Evolutionary conservation across 35 echinoderm and acorn worm genomes (phyloP).

Genomic region (Holothuria glaberrima): DNA sequence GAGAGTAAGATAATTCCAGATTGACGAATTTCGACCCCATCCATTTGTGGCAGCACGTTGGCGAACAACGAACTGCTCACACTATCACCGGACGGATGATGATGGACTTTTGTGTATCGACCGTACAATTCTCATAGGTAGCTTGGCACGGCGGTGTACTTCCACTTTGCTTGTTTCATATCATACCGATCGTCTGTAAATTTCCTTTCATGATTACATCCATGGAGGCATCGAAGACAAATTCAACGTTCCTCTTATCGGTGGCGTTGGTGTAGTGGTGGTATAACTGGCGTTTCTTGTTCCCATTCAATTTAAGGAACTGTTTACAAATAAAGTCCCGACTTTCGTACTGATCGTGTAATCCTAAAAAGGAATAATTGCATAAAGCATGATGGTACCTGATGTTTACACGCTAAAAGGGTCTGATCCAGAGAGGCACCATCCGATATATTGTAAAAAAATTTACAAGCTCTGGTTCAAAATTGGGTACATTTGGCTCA

Average conservation of each 20-base stretch:
- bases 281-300: constrained; percentile 62
- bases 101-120: neutral
- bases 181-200: constrained; percentile 62
- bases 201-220: constrained; percentile 70
- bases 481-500: too few relatives aligned
- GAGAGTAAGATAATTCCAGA: too few relatives aligned
- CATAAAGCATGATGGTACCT: neutral
- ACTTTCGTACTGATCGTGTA: constrained; percentile 42
- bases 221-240: constrained; percentile 79
- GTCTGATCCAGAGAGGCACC: too few relatives aligned
- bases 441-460: too few relatives aligned
- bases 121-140: neutral
- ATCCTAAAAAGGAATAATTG: constrained; percentile 14
- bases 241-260: constrained; percentile 76
- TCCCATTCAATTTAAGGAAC: constrained; percentile 62
- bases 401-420: too few relatives aligned
- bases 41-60: too few relatives aligned
- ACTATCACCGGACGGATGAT: too few relatives aligned
- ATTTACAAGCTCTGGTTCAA: too few relatives aligned
- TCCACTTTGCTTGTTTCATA: constrained; percentile 7
- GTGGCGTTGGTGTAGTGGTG: constrained; percentile 75
- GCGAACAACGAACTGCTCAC: too few relatives aligned
- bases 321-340: constrained; percentile 67
- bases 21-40: too few relatives aligned
- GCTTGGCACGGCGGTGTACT: neutral